phyloP scores from a whole-genome alignment of 2,888 invertebrate genomes.

The Pterobdella sp. region DNA sequence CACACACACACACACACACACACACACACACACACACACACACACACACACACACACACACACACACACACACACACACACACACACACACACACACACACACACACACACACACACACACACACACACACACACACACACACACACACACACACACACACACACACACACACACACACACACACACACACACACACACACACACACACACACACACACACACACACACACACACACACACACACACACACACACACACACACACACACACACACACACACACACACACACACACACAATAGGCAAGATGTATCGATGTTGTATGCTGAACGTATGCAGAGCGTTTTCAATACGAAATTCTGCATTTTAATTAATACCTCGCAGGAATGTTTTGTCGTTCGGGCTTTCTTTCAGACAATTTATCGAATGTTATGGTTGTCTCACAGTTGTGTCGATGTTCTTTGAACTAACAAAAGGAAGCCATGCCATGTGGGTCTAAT shows the following conservation, averaged over 20 bases:
- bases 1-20: conserved; percentile 16
- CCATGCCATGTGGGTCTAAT: no score
- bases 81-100: conserved; percentile 16
- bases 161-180: conserved; percentile 16
- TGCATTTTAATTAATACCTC: no score
- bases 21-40: conserved; percentile 16
- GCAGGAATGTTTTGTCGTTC: no score
- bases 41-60: conserved; percentile 16
- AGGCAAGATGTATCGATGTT: no score
- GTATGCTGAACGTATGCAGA: no score
- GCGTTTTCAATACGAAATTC: no score
- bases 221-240: conserved; percentile 10
- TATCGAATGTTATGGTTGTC: no score
- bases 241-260: conserved; percentile 4
- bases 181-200: conserved; percentile 18
- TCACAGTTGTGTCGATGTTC: no score
- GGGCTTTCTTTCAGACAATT: no score
- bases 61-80: conserved; percentile 16
- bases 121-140: conserved; percentile 16
- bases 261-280: conserved; percentile 2
- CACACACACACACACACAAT: neutral
- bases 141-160: conserved; percentile 16
- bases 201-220: conserved; percentile 18
- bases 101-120: conserved; percentile 16
- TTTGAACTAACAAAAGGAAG: no score